Percentiles rank a stretch among this genome's conserved stretches.
These are phyloP conservation scores for Melanostigma gelatinosum DNA, from an alignment of 2,113 vertebrate species.

Conservation along the genomic window DNA sequence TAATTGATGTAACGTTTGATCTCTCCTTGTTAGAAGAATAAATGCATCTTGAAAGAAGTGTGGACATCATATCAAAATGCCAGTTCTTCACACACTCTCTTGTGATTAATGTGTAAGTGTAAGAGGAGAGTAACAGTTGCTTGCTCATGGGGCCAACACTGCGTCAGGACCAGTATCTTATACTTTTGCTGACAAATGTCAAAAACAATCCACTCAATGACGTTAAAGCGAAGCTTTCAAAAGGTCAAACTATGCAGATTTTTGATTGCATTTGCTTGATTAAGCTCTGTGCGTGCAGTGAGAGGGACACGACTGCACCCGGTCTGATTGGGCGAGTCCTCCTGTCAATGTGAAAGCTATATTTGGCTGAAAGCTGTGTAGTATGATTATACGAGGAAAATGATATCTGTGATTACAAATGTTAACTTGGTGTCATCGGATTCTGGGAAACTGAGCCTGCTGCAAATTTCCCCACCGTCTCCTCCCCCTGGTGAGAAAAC, in stretches of 20 bases:
- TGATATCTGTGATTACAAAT: conserved; percentile 64
- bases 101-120: neutral
- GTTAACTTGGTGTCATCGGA: conserved; percentile 57
- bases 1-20: neutral
- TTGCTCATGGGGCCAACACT: neutral
- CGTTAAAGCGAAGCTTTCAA: neutral
- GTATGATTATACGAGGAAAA: conserved; percentile 73
- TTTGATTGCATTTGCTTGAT: neutral
- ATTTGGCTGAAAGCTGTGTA: conserved; percentile 72
- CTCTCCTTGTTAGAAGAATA: neutral
- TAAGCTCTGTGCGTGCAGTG: neutral
- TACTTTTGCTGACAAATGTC: neutral
- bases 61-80: neutral
- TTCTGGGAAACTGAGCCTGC: conserved; percentile 57
- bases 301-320: neutral
- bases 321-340: conserved; percentile 42
- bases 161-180: no score
- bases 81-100: neutral
- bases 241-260: neutral
- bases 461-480: conserved; percentile 37
- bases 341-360: conserved; percentile 51
- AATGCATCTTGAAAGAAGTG: neutral
- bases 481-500: conserved; percentile 13
- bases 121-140: neutral
- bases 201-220: neutral